Percentiles rank a stretch among this genome's conserved stretches.
Conservation (phyloP, 2,888 invertebrate species). For the Pelosia muscerda region DNA sequence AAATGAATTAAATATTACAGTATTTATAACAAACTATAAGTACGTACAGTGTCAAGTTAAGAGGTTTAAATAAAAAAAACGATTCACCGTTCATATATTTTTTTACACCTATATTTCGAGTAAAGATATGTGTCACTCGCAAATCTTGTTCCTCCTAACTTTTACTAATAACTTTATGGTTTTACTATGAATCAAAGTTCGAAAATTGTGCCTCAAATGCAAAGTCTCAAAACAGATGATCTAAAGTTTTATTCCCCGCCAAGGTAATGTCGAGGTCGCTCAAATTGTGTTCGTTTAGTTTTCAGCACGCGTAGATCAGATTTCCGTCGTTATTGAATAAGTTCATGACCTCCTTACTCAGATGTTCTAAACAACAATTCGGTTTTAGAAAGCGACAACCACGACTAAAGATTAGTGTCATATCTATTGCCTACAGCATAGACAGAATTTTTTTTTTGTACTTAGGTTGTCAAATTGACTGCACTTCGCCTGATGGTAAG, state of each 20-base stretch:
- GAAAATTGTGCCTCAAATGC: not conserved
- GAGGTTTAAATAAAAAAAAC: no score
- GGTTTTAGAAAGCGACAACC: conserved; percentile 34
- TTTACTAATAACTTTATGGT: no score
- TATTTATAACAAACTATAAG: no score
- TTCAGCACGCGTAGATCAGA: conserved; percentile 44
- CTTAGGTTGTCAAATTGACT: no score
- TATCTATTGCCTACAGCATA: not conserved
- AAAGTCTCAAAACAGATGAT: not conserved
- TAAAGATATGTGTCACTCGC: no score
- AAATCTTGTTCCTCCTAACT: no score
- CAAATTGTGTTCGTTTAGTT: conserved; percentile 25
- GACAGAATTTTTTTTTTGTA: no score
- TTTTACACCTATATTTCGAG: no score
- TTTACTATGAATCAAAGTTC: not conserved
- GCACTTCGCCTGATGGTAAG: no score
- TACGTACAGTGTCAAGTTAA: no score
- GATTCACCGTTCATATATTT: no score
- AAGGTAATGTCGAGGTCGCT: conserved; percentile 23
- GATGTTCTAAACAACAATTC: conserved; percentile 11
- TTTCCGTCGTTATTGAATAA: conserved; percentile 31
- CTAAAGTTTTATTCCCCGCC: not conserved
- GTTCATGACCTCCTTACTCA: conserved; percentile 37
- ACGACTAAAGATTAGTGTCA: not conserved
- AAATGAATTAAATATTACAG: no score